Evolutionary conservation across 2,797 vertebrate species (phyloP).

Genomic region (Pyrrhura leucotis): DNA sequence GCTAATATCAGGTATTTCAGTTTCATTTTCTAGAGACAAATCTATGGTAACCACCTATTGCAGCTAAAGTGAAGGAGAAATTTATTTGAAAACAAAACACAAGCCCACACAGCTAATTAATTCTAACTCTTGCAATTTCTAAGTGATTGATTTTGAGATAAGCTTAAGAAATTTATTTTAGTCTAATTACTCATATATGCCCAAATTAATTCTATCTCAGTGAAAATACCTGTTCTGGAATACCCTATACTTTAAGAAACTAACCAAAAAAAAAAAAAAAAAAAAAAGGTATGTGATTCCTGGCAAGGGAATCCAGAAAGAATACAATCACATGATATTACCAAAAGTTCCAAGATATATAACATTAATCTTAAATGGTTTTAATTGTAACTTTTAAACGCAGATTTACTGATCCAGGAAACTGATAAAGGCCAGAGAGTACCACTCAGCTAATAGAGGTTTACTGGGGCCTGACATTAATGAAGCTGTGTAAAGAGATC

Average conservation of each 20-base stretch:
- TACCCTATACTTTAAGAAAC: not conserved
- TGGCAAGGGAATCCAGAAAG: not conserved
- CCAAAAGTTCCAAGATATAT: not conserved
- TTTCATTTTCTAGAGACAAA: not conserved
- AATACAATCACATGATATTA: not conserved
- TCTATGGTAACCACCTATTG: not conserved
- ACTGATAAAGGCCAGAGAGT: not conserved
- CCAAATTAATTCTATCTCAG: not conserved
- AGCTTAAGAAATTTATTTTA: not conserved
- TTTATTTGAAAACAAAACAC: not conserved
- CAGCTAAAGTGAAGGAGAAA: not conserved
- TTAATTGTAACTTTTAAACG: not conserved
- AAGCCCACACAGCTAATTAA: not conserved
- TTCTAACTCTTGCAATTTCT: not conserved
- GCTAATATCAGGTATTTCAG: not conserved
- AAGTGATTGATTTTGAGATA: not conserved
- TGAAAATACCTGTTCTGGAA: not conserved
- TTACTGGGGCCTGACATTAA: rapidly evolving
- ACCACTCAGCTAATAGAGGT: not conserved
- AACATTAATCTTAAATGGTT: not conserved
- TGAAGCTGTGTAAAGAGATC: rapidly evolving
- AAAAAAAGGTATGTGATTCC: rapidly evolving
- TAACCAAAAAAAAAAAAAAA: not conserved
- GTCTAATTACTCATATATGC: not conserved
- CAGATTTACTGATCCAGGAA: not conserved